Percentiles rank a stretch among this genome's conserved stretches.
Conservation (phyloP, 2,113 vertebrate species). For the Bos javanicus region DNA sequence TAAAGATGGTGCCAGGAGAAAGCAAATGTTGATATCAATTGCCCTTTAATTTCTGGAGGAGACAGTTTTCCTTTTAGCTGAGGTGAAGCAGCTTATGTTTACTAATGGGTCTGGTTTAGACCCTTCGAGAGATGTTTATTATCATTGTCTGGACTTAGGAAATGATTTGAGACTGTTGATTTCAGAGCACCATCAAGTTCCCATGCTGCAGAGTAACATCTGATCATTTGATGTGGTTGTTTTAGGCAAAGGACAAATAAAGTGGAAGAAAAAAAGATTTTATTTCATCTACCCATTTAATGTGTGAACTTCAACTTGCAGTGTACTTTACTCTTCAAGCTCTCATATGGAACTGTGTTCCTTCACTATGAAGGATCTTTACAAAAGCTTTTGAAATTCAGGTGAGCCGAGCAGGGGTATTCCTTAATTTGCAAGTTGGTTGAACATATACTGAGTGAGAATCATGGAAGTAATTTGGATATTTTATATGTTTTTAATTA, state of each 20-base stretch:
- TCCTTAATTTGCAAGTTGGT: constrained; percentile 66
- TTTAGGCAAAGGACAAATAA: constrained; percentile 31
- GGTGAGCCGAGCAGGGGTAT: constrained; percentile 23
- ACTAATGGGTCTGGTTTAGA: constrained; percentile 26
- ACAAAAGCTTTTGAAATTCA: constrained; percentile 53
- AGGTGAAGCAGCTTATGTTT: neutral
- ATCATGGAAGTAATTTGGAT: constrained; percentile 71
- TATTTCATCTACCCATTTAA: neutral
- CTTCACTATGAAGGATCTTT: constrained; percentile 41
- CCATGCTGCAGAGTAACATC: neutral
- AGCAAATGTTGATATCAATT: constrained; percentile 7
- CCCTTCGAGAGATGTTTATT: constrained; percentile 27
- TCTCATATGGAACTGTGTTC: constrained; percentile 52
- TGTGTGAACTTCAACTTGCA: constrained; percentile 39
- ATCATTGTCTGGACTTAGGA: neutral
- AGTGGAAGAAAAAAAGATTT: neutral
- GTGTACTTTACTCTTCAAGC: constrained; percentile 31
- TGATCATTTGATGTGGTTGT: constrained; percentile 25
- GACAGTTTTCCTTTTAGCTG: constrained; percentile 45
- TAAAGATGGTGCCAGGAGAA: constrained; percentile 18
- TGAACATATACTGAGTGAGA: constrained; percentile 64
- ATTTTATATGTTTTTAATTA: constrained; percentile 73
- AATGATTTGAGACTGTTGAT: neutral
- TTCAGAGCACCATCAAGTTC: neutral
- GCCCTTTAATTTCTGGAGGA: constrained; percentile 19